These are phyloP conservation scores for Seriola dumerili DNA, from an alignment of 2,113 vertebrate species.

Conservation along the genomic window DNA sequence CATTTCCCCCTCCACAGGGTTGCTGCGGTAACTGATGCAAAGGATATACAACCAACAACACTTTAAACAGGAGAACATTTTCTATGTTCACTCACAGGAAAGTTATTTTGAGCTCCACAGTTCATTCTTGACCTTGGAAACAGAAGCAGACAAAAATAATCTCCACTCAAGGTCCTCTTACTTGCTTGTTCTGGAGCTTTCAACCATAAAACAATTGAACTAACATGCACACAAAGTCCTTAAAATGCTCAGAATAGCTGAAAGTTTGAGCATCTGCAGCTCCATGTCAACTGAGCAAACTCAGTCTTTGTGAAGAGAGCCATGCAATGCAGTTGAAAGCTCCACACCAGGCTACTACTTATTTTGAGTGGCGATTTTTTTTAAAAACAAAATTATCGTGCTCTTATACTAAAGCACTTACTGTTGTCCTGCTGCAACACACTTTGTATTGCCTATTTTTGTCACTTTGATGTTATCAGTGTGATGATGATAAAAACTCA, in stretches of 20 bases:
- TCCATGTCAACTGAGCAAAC: neutral
- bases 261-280: neutral
- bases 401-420: no score
- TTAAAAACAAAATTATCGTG: no score
- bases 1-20: slow-evolving; percentile 8
- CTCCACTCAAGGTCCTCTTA: neutral
- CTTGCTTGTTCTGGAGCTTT: neutral
- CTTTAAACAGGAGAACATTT: neutral
- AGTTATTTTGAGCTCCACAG: neutral
- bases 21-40: neutral
- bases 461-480: no score
- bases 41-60: neutral
- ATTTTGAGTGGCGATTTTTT: no score
- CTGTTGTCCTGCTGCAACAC: no score
- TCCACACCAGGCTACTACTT: no score
- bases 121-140: neutral
- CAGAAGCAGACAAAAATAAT: neutral
- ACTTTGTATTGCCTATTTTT: no score
- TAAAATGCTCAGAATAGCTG: neutral
- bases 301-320: no score
- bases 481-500: no score
- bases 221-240: neutral
- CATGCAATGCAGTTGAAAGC: no score
- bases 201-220: neutral
- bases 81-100: neutral